Base-by-base conservation (phyloP, 1,140 invertebrate species). In the Musca domestica region DNA sequence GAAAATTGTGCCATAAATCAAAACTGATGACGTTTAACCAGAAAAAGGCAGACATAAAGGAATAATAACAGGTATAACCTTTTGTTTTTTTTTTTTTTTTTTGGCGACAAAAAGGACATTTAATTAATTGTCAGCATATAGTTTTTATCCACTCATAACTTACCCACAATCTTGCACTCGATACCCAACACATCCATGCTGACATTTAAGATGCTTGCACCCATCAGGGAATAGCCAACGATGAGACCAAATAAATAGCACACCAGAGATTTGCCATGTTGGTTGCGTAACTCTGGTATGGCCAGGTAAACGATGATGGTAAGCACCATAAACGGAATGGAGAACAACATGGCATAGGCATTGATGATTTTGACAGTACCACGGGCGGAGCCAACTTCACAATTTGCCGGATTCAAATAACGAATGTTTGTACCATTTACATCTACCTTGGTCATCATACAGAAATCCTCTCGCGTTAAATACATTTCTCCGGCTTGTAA, bases 21-120 rank as follows among this genome's bases (percentile, higher is more conserved):
- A 90, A 88, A 70, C 91, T 90, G 83, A 92, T 90, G 14, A 91
- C 86, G 71, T 88, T 90, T 71, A 93, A 87, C 91, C 91, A 94
- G 67, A 90, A 88, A 78, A 92, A 93, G 69, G 89, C 88, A 0
- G 88, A 83, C 74, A 92, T 84, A 80, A 92, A 91, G 70, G 88
- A 88, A 81, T 89, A 92, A 78, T 92, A 92, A 22, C 90, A 83
- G 54, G 87, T 84, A 64, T 90, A 86, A 4, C 88, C 88, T 63
- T 41, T 41, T 2, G n/a, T n/a, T n/a, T n/a, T n/a, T n/a, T n/a
- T n/a, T n/a, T n/a, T n/a, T n/a, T n/a, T n/a, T n/a, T n/a, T n/a
- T n/a, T n/a, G 10, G 12, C 10, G 34, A 12, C 34, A 41, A 41
- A 41, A 41, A 48, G 19, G 19, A 49, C 10, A 49, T 9, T 3